Evolutionary conservation across 2,113 vertebrate genomes (phyloP).

Genomic region (Oryzias celebensis): DNA sequence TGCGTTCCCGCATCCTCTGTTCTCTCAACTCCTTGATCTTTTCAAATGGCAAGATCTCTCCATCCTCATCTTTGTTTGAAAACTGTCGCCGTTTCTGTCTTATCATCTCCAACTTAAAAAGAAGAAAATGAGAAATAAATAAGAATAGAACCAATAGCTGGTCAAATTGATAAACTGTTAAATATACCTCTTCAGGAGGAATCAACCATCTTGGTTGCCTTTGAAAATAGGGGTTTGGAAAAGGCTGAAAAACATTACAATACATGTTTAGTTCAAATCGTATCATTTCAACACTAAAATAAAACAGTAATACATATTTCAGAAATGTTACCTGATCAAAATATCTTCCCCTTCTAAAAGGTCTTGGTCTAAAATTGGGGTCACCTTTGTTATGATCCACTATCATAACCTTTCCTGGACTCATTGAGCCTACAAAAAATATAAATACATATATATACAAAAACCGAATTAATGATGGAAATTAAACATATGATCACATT

Average conservation of each 20-base stretch:
- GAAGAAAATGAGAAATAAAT: background rate
- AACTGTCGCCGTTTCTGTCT: conserved; percentile 84
- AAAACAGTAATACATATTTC: background rate
- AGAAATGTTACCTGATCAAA: conserved; percentile 86
- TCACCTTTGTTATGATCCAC: conserved; percentile 85
- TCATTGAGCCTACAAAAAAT: conserved; percentile 79
- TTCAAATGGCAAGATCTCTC: conserved; percentile 93
- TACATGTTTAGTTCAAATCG: background rate
- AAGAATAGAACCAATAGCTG: background rate
- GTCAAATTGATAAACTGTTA: background rate
- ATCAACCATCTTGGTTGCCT: conserved; percentile 76
- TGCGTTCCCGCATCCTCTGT: conserved; percentile 88
- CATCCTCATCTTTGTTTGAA: conserved; percentile 80
- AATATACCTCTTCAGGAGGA: conserved; percentile 75
- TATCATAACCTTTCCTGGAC: conserved; percentile 84
- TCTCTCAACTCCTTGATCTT: conserved; percentile 99
- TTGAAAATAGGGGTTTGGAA: conserved; percentile 63
- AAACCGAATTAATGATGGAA: background rate
- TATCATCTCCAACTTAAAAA: conserved; percentile 72
- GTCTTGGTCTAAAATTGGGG: conserved; percentile 79
- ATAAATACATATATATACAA: background rate
- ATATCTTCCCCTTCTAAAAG: conserved; percentile 84
- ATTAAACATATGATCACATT: background rate
- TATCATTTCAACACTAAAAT: conserved; percentile 1
- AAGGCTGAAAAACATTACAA: conserved; percentile 53